phyloP scores from a whole-genome alignment of 2,888 invertebrate species.

The Cyrtodaria siliqua region DNA sequence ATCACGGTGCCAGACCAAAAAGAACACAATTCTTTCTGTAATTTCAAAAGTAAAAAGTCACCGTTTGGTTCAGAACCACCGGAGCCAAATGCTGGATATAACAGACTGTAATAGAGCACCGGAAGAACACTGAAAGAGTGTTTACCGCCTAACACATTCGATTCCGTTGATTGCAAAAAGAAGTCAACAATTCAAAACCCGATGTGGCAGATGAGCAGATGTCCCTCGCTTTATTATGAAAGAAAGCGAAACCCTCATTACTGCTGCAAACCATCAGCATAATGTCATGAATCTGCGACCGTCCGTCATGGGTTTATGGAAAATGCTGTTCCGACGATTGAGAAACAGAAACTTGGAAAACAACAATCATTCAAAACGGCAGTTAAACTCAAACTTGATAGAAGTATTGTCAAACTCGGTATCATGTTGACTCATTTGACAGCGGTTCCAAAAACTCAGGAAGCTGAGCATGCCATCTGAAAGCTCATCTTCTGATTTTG shows the following conservation, averaged over 20 bases:
- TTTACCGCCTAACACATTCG: too few relatives aligned
- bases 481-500: conserved; percentile 25
- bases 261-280: conserved; percentile 11
- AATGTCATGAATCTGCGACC: too few relatives aligned
- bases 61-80: too few relatives aligned
- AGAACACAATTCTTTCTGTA: too few relatives aligned
- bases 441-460: neutral
- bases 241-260: conserved; percentile 43
- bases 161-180: neutral
- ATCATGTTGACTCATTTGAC: neutral
- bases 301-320: conserved; percentile 22
- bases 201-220: conserved; percentile 30
- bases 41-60: too few relatives aligned
- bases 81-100: too few relatives aligned
- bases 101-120: too few relatives aligned
- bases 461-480: conserved; percentile 1
- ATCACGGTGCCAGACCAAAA: too few relatives aligned
- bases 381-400: too few relatives aligned
- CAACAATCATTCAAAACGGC: neutral
- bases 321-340: neutral
- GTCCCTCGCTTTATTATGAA: conserved; percentile 45
- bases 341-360: neutral
- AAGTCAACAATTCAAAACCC: neutral
- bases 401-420: too few relatives aligned
- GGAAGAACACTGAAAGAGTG: too few relatives aligned